Evolutionary conservation across 2,113 vertebrate genomes (phyloP).

Genomic region (Cyanoramphus novaezelandiae): DNA sequence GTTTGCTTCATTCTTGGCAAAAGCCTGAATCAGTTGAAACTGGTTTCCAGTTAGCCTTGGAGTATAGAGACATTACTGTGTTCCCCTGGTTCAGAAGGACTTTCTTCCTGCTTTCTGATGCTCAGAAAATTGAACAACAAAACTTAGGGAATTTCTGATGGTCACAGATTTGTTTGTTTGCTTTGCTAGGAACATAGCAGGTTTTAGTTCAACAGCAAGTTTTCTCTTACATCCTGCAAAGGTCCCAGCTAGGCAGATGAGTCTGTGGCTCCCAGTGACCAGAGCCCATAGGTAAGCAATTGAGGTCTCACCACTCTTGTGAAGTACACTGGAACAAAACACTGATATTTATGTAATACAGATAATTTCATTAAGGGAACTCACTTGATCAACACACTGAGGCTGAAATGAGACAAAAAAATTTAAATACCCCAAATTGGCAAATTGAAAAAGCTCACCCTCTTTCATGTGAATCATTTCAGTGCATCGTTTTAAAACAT

Average conservation of each 20-base stretch:
- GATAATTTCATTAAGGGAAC: neutral
- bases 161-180: neutral
- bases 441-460: neutral
- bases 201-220: neutral
- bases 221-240: neutral
- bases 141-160: neutral
- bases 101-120: neutral
- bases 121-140: neutral
- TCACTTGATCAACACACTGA: rapidly evolving
- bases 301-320: rapidly evolving
- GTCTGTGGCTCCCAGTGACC: neutral
- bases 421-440: neutral
- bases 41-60: neutral
- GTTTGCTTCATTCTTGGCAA: neutral
- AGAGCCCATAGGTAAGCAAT: neutral
- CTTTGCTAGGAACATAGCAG: neutral
- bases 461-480: neutral
- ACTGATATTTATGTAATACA: rapidly evolving
- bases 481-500: neutral
- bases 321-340: rapidly evolving
- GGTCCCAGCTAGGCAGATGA: rapidly evolving
- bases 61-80: neutral
- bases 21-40: neutral
- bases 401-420: neutral
- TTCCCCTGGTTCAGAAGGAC: rapidly evolving